Conservation (phyloP, 2,113 vertebrate genomes). For the Perccottus glenii region DNA sequence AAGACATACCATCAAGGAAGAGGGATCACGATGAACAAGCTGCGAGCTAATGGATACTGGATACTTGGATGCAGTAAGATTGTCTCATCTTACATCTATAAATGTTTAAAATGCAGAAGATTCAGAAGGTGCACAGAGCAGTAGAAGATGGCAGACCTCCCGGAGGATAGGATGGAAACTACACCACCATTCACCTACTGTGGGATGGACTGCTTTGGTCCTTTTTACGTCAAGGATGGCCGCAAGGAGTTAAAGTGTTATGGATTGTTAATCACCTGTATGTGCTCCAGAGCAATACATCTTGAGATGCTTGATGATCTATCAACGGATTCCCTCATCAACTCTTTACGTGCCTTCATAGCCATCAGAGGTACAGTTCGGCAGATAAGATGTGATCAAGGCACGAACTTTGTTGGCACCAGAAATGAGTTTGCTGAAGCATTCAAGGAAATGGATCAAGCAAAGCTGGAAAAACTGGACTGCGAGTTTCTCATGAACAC, state of each 20-base stretch:
- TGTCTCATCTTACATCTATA: not conserved
- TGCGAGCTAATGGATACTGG: conserved; percentile 4
- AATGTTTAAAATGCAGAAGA: conserved; percentile 5
- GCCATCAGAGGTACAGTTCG: conserved; percentile 1
- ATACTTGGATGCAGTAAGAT: not conserved
- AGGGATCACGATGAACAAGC: conserved; percentile 6
- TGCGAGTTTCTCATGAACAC: not conserved
- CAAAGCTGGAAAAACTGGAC: not conserved
- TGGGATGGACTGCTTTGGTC: conserved; percentile 2
- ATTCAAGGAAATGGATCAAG: not conserved
- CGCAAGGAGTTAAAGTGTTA: conserved; percentile 2
- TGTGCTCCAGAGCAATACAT: conserved; percentile 18
- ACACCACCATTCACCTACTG: conserved; percentile 4
- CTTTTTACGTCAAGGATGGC: conserved; percentile 8
- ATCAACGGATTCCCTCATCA: conserved; percentile 8
- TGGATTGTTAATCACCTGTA: conserved; percentile 7
- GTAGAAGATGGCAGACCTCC: conserved; percentile 7
- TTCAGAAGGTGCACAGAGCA: not conserved
- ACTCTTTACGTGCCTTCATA: conserved; percentile 5
- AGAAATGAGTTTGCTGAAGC: not conserved
- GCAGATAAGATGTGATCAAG: conserved; percentile 12
- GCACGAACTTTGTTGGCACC: conserved; percentile 10
- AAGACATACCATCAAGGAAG: not conserved
- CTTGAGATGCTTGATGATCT: conserved; percentile 20
- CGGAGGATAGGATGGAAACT: not conserved